Base-by-base conservation (phyloP, 2,888 invertebrate genomes). In the Acrobeloides nanus region DNA sequence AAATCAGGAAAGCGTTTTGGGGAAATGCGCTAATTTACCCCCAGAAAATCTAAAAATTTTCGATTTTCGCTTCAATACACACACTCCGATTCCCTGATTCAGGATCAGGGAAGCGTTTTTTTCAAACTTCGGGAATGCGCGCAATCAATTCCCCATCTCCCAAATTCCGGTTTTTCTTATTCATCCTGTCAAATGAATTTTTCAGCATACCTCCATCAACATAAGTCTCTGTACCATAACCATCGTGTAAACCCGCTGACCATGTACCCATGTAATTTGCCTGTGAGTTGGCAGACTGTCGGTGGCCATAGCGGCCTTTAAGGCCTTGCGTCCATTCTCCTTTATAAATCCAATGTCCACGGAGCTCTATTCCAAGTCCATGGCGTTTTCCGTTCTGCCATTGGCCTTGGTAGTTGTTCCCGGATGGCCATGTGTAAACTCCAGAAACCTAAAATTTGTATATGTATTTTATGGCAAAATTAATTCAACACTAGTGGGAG, bases 201-300 rank as follows among this genome's bases (percentile, higher is more conserved):
- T n/a, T n/a, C n/a, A n/a, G n/a, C n/a, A n/a, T n/a, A 93, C 95
- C 95, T 77, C 92, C 90, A 79, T 97, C 97, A 51, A 93, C 93
- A 77, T 97, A 97, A 53, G 92, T 93, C 80, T 97, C 97, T 40
- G 92, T 92, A 65, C 97, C 97, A 79, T 95, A 97, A 65, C 97
- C 97, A 76, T 97, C 97, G 78, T 97, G 95, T 54, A 95, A 83
- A 62, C 95, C 95, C 70, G 87, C 88, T 63, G 93, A 89, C 97
- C 97, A 97, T 56, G 92, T 92, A 73, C 92, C 92, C 77, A 92
- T 89, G 79, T 92, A 92, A 77, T 88, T 88, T 72, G 92, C 90
- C 33, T 65, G 59, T 33, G 59, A 51, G 29, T 49, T 44, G 21
- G 46, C 24, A 73, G 90, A 90, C 78, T 92, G 89, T 48, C 95